Evolutionary conservation across 2,888 invertebrate species (phyloP), one percentile per base, ranked within the genome.

Genomic region (Conomelus anceps): DNA sequence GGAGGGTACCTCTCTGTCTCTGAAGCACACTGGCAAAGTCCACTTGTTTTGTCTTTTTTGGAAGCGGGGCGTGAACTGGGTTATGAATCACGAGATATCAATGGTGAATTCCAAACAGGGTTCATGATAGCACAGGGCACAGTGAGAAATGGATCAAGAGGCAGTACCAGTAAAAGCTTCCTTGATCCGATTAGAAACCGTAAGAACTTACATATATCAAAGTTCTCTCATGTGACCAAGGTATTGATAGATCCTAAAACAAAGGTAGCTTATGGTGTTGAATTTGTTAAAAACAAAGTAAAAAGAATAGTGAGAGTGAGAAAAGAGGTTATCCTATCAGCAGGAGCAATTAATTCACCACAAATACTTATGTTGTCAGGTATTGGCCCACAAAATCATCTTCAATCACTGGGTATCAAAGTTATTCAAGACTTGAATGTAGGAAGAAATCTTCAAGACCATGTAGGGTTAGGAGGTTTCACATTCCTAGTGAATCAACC

Each of bases 311-410:
- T 98, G 0, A 94, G 96, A 90, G 97, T 98, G 0, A 95, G 95
- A 34, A 98, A 97, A 92, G 98, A 98, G 93, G 97, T 99, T 0
- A 97, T 99, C 88, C 92, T 99, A 0, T 97, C 98, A 0, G 98
- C 96, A 0, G 99, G 99, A 0, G 95, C 99, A 0, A 95, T 99
- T 0, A 99, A 98, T 92, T 97, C 98, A 0, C 98, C 99, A 0
- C 99, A 99, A 92, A 92, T 99, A 1, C 93, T 99, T 84, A 98
- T 99, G 98, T 93, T 99, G 0, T 98, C 98, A 11, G 99, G 92
- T 0, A 95, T 99, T 17, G 97, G 97, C 0, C 97, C 97, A 0
- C 94, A 95, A 88, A 95, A 95, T 22, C 96, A 97, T 92, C 92
- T 98, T 89, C 93, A 94, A n/a, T 95, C 96, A 91, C 95, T 96